Conservation (phyloP, 1,140 invertebrate species). For the Pentalonia nigronervosa region DNA sequence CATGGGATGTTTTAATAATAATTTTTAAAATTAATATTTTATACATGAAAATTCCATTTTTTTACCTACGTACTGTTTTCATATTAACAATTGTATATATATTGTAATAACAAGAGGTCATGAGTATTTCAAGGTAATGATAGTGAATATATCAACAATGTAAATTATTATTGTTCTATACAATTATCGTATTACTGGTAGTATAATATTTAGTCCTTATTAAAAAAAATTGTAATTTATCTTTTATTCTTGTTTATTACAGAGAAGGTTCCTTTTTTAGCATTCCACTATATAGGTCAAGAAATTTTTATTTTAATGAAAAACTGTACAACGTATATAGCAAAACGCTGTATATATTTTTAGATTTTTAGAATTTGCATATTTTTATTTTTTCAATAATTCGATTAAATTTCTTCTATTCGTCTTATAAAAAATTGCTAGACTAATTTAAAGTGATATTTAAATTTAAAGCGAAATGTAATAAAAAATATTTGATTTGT, state of each 20-base stretch:
- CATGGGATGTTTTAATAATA: constrained; percentile 30
- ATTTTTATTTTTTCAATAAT: not conserved
- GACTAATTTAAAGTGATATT: not conserved
- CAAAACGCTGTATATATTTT: not conserved
- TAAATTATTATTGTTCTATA: not conserved
- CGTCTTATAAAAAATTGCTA: not conserved
- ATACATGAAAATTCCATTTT: constrained; percentile 30
- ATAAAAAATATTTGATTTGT: not conserved
- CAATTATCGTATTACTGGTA: not conserved
- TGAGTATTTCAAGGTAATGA: constrained; percentile 34
- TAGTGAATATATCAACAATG: not conserved
- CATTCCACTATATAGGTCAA: not conserved
- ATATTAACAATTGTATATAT: not conserved
- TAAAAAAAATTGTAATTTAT: not conserved
- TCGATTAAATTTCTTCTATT: not conserved
- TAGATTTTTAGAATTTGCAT: not conserved
- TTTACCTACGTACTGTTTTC: not conserved
- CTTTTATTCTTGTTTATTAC: not conserved
- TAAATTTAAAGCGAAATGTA: too few relatives aligned
- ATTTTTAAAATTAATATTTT: constrained; percentile 19
- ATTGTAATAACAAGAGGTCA: constrained; percentile 34
- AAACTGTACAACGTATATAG: not conserved
- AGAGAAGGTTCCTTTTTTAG: not conserved
- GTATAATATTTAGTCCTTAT: not conserved
- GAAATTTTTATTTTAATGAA: not conserved